Base-by-base conservation (phyloP, 2,888 invertebrate genomes). In the Watsonalla binaria region DNA sequence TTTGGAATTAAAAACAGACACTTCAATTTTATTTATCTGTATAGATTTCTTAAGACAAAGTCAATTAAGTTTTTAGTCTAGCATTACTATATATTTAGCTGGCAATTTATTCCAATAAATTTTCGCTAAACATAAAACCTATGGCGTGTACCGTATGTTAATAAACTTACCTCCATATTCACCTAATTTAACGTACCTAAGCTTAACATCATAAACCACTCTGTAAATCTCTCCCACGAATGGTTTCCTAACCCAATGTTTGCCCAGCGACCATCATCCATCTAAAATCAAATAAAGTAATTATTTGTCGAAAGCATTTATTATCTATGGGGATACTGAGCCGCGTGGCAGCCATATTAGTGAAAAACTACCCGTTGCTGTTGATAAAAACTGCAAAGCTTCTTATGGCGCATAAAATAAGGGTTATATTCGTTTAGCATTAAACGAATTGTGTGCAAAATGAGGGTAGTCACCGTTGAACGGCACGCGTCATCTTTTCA, bases 281-380 rank as follows among this genome's bases (percentile, higher is more conserved):
- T 86, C 85, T 80, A 84, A 87, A 86, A 88, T 88, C 88, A 88
- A 90, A 88, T 80, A 89, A 84, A 78, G 86, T 84, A 85, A 87
- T 87, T 89, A 90, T 89, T 90, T 89, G 88, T 82, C 78, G 76
- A 88, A 88, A 86, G 85, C 82, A 88, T 90, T 88, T 88, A 84
- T 84, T 86, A 84, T 87, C 85, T 80, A 81, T 74, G 73, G 79
- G 82, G 82, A 82, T 79, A 85, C 81, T 72, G 71, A 61, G 84
- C 79, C 86, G 82, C 84, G 85, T 85, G 88, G 76, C 79, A 63
- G 61, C 72, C 72, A 72, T 74, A 74, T 56, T 63, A 62, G 56
- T 57, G 60, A 51, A 50, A 55, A 46, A 61, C 61, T 56, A 62
- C 61, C 53, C 53, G 58, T 58, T 66, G 52, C 62, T 15, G 46